Conservation (phyloP, 2,797 vertebrate genomes). For the Halcyon badia region DNA sequence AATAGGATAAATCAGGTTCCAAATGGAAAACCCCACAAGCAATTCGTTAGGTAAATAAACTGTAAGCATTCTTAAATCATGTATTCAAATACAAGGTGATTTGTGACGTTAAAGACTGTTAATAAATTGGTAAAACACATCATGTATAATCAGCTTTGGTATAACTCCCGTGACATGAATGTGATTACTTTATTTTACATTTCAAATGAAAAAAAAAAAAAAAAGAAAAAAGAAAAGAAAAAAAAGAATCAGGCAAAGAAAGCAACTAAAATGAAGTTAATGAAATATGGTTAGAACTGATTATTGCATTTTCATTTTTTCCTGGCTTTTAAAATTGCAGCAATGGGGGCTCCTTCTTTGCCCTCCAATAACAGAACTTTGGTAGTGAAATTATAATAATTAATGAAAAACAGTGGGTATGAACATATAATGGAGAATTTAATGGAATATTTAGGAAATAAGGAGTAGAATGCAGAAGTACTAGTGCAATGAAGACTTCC, state of each 20-base stretch:
- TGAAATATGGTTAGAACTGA: not conserved
- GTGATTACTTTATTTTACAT: not conserved
- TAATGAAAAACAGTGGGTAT: not conserved
- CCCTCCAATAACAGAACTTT: not conserved
- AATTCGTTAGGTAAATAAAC: slow-evolving; percentile 5
- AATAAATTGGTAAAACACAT: slow-evolving; percentile 10
- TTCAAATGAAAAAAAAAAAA: not conserved
- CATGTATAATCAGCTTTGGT: not conserved
- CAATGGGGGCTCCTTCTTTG: not conserved
- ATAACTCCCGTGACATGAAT: not conserved
- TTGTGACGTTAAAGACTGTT: slow-evolving; percentile 25
- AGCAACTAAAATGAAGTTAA: not conserved
- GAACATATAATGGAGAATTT: not conserved
- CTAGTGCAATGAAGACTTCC: not conserved
- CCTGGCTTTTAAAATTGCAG: not conserved
- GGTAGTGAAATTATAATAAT: not conserved
- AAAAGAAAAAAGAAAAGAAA: not conserved
- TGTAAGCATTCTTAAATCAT: not conserved
- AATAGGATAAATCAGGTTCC: not conserved
- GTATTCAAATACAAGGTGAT: slow-evolving; percentile 6
- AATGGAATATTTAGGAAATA: not conserved
- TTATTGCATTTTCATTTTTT: not conserved
- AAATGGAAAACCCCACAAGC: not conserved
- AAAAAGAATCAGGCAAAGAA: not conserved
- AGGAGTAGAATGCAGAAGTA: not conserved